Base-by-base conservation (phyloP, 2,888 invertebrate species). In the Pterobdella sp. region DNA sequence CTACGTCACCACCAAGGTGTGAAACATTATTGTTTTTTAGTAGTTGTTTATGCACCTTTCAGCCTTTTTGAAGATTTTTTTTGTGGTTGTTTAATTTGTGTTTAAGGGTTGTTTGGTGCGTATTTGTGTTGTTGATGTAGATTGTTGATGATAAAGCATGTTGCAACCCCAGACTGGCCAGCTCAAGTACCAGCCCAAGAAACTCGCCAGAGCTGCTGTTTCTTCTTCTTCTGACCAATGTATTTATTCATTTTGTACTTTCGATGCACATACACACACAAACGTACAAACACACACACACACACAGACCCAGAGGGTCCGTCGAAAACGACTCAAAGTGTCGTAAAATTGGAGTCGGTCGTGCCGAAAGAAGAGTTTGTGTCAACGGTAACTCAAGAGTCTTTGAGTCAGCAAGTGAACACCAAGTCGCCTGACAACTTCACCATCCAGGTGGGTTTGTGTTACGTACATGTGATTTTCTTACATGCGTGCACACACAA, bases 331-430 rank as follows among this genome's bases (percentile, higher is more conserved):
- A 36, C 56, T 3, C 49, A 80, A 79, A 35, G 49, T 64, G 77
- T 31, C 78, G 79, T 31, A 75, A 77, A 72, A 76, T 79, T 32
- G 70, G 73, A 73, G 34, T 76, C 76, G 34, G 73, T 75, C 1
- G 76, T 77, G 56, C 78, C 78, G n/a, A 77, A 78, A 72, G 66
- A 72, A n/a, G 78, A 78, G 74, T 78, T 78, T 72, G 67, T 68
- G 60, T 77, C 78, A 1, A 77, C 77, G n/a, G 7, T 79, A 56
- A 72, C 78, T 22, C 72, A 72, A 37, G 77, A 77, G 14, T 65
- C 75, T 32, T 78, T 78, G 73, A 77, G 74, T 22, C 72, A 72
- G 42, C 72, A 75, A 31, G 77, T 78, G 68, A 75, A 73, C n/a
- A 72, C 76, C 35, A 66, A 75, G 22, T 79, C 81, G 1, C 81